Evolutionary conservation across 2,888 invertebrate species (phyloP).

Genomic region (Schizaphis graminum): DNA sequence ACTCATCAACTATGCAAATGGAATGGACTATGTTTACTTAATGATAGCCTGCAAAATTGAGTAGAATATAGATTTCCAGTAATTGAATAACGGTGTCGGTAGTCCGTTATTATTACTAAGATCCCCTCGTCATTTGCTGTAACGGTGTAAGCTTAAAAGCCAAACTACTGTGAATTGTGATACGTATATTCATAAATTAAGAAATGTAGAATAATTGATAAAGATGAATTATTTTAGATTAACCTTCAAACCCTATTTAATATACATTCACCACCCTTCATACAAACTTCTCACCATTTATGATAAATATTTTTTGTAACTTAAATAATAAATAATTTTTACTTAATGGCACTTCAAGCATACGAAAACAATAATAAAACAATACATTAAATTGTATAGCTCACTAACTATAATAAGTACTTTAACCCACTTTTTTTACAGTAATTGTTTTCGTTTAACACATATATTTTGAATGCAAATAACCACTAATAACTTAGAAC

Average conservation of each 20-base stretch:
- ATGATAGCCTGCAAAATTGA: background rate
- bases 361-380: background rate
- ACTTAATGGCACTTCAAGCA: background rate
- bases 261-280: background rate
- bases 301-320: no score
- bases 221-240: background rate
- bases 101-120: background rate
- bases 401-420: no score
- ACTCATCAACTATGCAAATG: background rate
- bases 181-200: background rate
- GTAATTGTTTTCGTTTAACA: background rate
- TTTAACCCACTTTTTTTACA: background rate
- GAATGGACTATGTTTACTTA: background rate
- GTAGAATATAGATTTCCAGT: background rate
- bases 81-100: slow-evolving; percentile 32
- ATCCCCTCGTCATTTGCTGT: background rate
- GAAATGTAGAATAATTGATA: background rate
- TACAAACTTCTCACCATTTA: no score
- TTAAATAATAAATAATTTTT: background rate
- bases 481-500: background rate
- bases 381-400: background rate
- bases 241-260: background rate
- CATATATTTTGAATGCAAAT: background rate
- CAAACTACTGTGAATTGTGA: background rate
- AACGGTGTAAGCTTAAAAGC: background rate